Evolutionary conservation across 2,888 invertebrate species (phyloP).

Genomic region (Tenthredo scrophulariae): DNA sequence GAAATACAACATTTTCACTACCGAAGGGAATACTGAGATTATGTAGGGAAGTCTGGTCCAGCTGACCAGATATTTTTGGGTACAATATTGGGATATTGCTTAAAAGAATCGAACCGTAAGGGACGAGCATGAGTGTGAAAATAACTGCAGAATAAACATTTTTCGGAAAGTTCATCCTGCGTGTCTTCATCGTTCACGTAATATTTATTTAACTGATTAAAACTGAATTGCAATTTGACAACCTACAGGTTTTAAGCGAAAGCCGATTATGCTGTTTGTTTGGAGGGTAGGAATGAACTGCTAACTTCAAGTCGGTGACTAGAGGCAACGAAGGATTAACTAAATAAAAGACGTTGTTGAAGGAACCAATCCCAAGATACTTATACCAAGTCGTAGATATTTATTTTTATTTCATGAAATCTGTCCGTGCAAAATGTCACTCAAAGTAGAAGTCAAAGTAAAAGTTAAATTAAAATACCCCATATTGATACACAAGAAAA

Average conservation of each 20-base stretch:
- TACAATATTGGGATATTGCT: neutral
- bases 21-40: neutral
- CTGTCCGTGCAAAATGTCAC: conserved; percentile 50
- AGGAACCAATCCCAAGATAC: conserved; percentile 27
- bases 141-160: neutral
- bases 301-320: conserved; percentile 35
- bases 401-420: conserved; percentile 40
- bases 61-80: neutral
- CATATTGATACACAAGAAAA: neutral
- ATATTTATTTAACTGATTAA: conserved; percentile 32
- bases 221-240: conserved; percentile 28
- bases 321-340: conserved; percentile 23
- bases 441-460: conserved; percentile 32
- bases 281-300: conserved; percentile 25
- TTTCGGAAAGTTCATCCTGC: neutral
- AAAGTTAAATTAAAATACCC: conserved; percentile 39
- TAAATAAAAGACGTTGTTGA: conserved; percentile 29
- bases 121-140: neutral
- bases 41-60: neutral
- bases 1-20: neutral
- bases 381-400: neutral
- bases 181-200: neutral
- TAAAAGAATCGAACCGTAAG: conserved; percentile 17
- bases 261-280: conserved; percentile 34
- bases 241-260: conserved; percentile 20